Base-by-base conservation (phyloP, 2,113 vertebrate genomes). In the Siphamia tubifer region DNA sequence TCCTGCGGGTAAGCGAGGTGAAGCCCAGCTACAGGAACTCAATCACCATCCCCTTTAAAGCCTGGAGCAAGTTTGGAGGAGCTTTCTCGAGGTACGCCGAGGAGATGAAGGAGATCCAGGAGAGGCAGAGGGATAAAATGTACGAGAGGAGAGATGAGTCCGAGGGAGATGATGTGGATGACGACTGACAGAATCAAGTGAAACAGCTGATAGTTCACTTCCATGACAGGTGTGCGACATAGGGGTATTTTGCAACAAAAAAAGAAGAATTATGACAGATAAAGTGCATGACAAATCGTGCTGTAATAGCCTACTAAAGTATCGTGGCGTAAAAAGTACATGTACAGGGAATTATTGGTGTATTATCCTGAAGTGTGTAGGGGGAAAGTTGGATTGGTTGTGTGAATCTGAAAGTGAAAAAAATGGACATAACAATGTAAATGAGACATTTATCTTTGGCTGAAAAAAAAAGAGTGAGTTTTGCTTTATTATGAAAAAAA, bases 31-130 rank as follows among this genome's bases (percentile, higher is more conserved):
- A 98, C 92, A 93, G 96, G 90, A 98, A 98, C 91, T 95, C 96
- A 82, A 98, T 98, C 93, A 98, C 96, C 36, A 94, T 98, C 28
- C 97, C 97, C 1, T 95, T 95, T 82, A 99, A 99, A 83, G 97
- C 95, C 79, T 99, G 97, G 97, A 86, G 95, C 84, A 97, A 98
- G 77, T 99, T 99, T 77, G 97, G 97, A 4, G 95, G 95, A 0
- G 95, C 97, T 1, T 99, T 99, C 90, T 90, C 92, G 79, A 92
- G 94, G 12, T 99, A 98, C 79, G 95, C 96, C 3, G 96, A 98
- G 64, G 96, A 98, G 93, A 98, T 98, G 97, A 96, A 96, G 71
- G 96, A 98, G 88, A 98, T 98, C 93, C 97, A 98, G 87, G 96
- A 97, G 74, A 79, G 94, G 42, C 95, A 96, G 84, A 77, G 95